A percentile compares a stretch with the other conserved stretches of the same genome.
Conservation (phyloP, 2,888 invertebrate species). For the Drosophila neotestacea region DNA sequence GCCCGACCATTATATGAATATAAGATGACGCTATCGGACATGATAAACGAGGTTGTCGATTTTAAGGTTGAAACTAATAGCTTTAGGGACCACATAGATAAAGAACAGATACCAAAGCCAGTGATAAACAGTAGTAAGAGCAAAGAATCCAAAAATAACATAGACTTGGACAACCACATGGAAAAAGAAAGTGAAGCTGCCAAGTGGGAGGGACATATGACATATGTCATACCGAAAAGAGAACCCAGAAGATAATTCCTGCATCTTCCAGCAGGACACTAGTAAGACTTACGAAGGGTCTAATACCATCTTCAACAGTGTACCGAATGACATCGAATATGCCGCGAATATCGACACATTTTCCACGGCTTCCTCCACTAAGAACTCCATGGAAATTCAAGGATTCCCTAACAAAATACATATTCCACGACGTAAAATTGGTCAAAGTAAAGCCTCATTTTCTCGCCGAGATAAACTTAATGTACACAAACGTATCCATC, state of each 20-base stretch:
- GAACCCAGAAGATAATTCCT: not conserved
- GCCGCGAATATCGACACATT: not conserved
- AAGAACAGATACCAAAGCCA: no score
- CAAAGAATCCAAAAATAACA: not conserved
- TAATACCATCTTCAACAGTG: not conserved
- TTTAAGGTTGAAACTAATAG: not conserved
- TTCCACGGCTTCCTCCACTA: not conserved
- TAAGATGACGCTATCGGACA: conserved; percentile 26
- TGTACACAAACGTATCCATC: conserved; percentile 3
- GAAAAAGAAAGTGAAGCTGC: not conserved
- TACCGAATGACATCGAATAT: conserved; percentile 1
- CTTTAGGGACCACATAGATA: not conserved
- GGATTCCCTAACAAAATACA: conserved; percentile 1
- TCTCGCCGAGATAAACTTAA: not conserved
- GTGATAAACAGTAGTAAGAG: not conserved
- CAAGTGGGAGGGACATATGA: not conserved
- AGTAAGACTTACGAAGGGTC: not conserved
- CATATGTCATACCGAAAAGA: not conserved
- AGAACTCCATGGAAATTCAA: not conserved
- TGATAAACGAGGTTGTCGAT: conserved; percentile 28
- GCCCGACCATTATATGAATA: conserved; percentile 9
- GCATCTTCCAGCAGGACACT: not conserved
- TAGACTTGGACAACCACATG: not conserved
- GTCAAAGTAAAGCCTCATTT: not conserved
- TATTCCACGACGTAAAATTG: not conserved